Percentiles rank a stretch among this genome's conserved stretches.
phyloP scores from a whole-genome alignment of 2,797 vertebrate genomes.

The Anguilla megastoma region DNA sequence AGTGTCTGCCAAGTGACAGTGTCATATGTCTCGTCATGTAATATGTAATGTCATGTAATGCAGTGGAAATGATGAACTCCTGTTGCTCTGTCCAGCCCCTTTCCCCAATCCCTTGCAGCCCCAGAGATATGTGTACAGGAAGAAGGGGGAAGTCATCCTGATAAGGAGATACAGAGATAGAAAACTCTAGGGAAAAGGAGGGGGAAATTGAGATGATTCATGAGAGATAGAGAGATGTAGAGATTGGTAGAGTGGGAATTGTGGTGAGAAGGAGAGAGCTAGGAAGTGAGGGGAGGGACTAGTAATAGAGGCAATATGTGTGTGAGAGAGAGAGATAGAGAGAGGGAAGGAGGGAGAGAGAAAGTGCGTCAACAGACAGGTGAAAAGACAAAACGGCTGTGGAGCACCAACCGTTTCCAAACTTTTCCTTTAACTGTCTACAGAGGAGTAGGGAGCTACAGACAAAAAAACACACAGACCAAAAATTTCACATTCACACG shows the following conservation, averaged over 20 bases:
- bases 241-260: not conserved
- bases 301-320: not conserved
- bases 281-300: not conserved
- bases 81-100: not conserved
- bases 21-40: not conserved
- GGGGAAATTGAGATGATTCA: not conserved
- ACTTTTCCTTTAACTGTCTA: not conserved
- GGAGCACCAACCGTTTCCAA: not conserved
- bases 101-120: not conserved
- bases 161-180: not conserved
- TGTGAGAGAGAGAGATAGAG: constrained; percentile 29
- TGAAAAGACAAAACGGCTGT: not conserved
- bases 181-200: constrained; percentile 6
- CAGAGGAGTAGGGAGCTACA: not conserved
- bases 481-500: no score
- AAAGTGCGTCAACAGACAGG: not conserved
- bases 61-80: not conserved
- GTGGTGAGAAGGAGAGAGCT: constrained; percentile 15
- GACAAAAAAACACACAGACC: not conserved
- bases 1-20: not conserved
- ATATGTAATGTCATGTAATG: not conserved
- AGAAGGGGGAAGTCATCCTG: not conserved
- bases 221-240: constrained; percentile 10
- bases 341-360: constrained; percentile 14
- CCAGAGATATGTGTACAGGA: not conserved